A percentile compares a stretch with the other conserved stretches of the same genome.
These are phyloP conservation scores for Valencia hispanica DNA, from an alignment of 2,797 vertebrate genomes.

Conservation along the genomic window DNA sequence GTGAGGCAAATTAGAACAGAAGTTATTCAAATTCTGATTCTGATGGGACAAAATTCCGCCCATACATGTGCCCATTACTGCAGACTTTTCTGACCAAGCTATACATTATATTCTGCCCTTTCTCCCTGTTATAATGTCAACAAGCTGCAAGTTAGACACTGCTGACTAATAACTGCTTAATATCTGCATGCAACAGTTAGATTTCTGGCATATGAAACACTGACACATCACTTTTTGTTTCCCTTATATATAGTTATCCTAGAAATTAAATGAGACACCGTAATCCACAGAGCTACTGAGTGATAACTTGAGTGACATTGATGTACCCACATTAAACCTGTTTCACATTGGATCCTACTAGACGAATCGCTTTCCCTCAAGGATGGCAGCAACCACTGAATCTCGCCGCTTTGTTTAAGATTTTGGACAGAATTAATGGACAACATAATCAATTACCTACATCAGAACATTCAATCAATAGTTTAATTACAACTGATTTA, in stretches of 20 bases:
- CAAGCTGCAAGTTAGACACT: too few relatives aligned
- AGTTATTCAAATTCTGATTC: too few relatives aligned
- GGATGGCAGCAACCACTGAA: constrained; percentile 31
- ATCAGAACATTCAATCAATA: constrained; percentile 76
- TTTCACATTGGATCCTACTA: constrained; percentile 31
- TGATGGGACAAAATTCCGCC: too few relatives aligned
- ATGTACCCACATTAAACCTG: constrained; percentile 44
- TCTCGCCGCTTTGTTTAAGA: constrained; percentile 22
- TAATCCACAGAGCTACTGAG: constrained; percentile 25
- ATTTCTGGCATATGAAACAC: neutral
- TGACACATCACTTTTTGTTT: constrained; percentile 3
- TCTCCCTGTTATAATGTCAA: neutral
- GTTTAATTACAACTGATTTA: constrained; percentile 77
- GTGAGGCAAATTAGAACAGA: too few relatives aligned
- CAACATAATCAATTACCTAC: constrained; percentile 77
- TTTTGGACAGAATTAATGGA: constrained; percentile 74
- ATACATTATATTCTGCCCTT: neutral
- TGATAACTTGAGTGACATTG: constrained; percentile 36
- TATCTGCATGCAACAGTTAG: neutral
- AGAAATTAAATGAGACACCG: constrained; percentile 15
- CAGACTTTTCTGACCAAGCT: neutral
- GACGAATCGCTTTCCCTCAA: constrained; percentile 42
- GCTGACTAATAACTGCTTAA: neutral
- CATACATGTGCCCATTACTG: too few relatives aligned
- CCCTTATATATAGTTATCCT: constrained; percentile 17